Evolutionary conservation across 2,888 invertebrate species (phyloP).

Genomic region (Liodrosophila aerea): DNA sequence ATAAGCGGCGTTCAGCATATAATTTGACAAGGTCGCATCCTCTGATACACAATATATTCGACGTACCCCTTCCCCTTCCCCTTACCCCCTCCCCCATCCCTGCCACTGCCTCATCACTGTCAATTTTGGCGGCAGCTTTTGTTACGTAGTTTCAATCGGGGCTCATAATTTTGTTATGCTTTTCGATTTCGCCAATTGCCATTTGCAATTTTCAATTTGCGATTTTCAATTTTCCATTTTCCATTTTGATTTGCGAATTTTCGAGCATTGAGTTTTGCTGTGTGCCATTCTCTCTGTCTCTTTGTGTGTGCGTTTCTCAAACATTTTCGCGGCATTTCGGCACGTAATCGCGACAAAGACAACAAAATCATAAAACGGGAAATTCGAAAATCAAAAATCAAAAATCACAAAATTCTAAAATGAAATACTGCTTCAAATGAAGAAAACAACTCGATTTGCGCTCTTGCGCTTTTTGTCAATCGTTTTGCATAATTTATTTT

Average conservation of each 20-base stretch:
- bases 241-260: constrained; percentile 24
- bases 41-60: constrained; percentile 19
- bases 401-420: constrained; percentile 15
- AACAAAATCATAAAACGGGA: constrained; percentile 6
- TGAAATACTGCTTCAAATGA: not conserved
- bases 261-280: constrained; percentile 26
- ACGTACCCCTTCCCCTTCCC: not conserved
- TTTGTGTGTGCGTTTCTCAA: constrained; percentile 24
- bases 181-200: constrained; percentile 68
- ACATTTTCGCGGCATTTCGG: constrained; percentile 46
- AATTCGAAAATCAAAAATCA: not conserved
- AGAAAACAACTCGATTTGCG: constrained; percentile 31
- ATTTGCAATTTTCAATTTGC: constrained; percentile 43
- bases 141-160: constrained; percentile 7
- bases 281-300: constrained; percentile 15
- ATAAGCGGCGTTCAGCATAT: constrained; percentile 66
- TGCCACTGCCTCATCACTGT: not conserved
- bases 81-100: too few relatives aligned
- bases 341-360: constrained; percentile 19
- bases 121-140: constrained; percentile 11
- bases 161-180: constrained; percentile 68
- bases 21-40: constrained; percentile 69
- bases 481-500: constrained; percentile 68
- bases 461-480: constrained; percentile 41
- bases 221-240: constrained; percentile 42